phyloP scores from a whole-genome alignment of 1,140 invertebrate species.

The Diabrotica undecimpunctata region DNA sequence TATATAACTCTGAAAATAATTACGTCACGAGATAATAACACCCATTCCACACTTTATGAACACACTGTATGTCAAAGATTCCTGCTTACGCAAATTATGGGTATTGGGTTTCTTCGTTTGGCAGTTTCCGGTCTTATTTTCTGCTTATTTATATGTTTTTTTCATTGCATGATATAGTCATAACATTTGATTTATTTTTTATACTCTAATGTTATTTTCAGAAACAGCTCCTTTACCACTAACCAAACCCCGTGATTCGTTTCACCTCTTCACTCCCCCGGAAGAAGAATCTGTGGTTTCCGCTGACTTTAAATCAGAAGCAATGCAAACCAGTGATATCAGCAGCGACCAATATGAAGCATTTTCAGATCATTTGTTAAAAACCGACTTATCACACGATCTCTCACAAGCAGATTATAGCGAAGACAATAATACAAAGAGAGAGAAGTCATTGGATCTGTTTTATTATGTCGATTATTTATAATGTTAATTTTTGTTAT shows the following conservation, averaged over 20 bases:
- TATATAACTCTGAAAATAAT: too few species aligned
- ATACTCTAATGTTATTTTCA: too few species aligned
- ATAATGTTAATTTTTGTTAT: background rate
- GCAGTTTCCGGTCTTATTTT: too few species aligned
- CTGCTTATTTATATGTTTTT: too few species aligned
- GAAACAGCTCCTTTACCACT: too few species aligned
- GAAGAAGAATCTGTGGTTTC: background rate
- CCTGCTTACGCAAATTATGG: too few species aligned
- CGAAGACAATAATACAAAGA: background rate
- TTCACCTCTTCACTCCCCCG: background rate
- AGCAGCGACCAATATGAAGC: background rate
- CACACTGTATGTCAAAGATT: too few species aligned
- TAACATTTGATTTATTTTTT: too few species aligned
- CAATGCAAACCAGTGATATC: background rate
- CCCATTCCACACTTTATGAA: too few species aligned
- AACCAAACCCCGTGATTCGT: background rate
- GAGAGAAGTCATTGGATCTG: background rate
- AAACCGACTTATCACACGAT: background rate
- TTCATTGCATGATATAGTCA: too few species aligned
- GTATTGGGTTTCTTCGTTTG: too few species aligned
- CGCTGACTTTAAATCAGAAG: background rate
- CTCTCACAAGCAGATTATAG: background rate
- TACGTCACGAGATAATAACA: too few species aligned
- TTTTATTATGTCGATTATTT: background rate
- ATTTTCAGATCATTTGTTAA: background rate